Base-by-base conservation (phyloP, 2,888 invertebrate species). In the Drosophila paramelanica region DNA sequence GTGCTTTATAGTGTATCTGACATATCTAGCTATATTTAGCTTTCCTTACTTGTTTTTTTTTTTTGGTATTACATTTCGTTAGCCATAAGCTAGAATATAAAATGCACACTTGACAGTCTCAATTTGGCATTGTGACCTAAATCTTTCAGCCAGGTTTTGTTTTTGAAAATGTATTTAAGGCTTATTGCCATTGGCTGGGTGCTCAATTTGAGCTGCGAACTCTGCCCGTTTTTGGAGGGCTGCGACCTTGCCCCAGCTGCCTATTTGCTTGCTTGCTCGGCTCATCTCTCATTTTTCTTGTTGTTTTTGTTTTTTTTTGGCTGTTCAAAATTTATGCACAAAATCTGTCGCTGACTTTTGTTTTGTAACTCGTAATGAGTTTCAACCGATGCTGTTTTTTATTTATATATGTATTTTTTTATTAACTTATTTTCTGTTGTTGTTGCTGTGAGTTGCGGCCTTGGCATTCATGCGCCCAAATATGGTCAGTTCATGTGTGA, bases 391-490 rank as follows among this genome's bases (percentile, higher is more conserved):
- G 68, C 51, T 53, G 58, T 36, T 38, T 33, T 33, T 38, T 67
- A 27, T 56, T 45, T 41, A 25, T 46, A 59, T 42, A 39, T 53
- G 20, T 52, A 43, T 51, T 36, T 57, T 50, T 52, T 50, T 52
- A 45, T 55, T 53, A 23, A 52, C 42, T 43, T 65, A 8, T 67
- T 58, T 55, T 61, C 66, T 67, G 53, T 57, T 57, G 56, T 60
- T 17, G 17, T 67, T 67, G 53, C 53, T 57, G 56, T 60, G 67
- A 51, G 71, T 53, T 65, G 41, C 65, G 83, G 68, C 89, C 85
- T 89, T 86, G 85, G 89, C 89, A 86, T 86, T 86, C 85, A 80
- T 70, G 75, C 59, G 66, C 59, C 83, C 85, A 85, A 88, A 86
- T 88, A 88, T 82, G 86, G 89, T 49, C 57, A 70, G 65, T 69